Evolutionary conservation across 2,797 vertebrate species (phyloP), one percentile per base, ranked within the genome.

Genomic region (Cossypha caffra): DNA sequence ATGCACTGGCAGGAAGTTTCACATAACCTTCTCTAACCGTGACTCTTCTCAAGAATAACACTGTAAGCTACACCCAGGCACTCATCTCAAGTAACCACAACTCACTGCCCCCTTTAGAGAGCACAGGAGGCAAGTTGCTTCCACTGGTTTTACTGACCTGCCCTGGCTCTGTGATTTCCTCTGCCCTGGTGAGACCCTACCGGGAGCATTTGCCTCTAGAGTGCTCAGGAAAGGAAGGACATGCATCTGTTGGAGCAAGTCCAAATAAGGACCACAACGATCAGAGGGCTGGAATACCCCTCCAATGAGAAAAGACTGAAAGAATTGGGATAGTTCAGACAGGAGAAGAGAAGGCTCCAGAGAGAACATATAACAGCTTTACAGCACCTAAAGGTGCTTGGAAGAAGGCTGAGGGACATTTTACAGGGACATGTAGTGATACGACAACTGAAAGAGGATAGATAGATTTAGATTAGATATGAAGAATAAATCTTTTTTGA

Each of bases 191-290:
- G 24, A 66, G 31, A 61, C 2, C 3, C 4, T 21, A 35, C 15
- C 5, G 21, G 29, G 25, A 50, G 16, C 5, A 6, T 37, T 43
- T 42, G 16, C 13, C n/a, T 77, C 45, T 59, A 61, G 29, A 47
- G 23, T 19, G 50, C 50, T 51, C 45, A 42, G 40, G 18, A 47
- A 55, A 77, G 7, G 66, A 84, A 24, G 38, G 54, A 63, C 50
- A 68, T 4, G 16, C 17, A 35, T 3, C 19, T 25, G 9, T 11
- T 35, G 35, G 13, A 80, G 4, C 1, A 0, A 19, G 47, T 35
- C 37, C 47, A 55, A 10, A n/a, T 5, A 31, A 67, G 12, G 14
- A n/a, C 12, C 29, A 76, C 10, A 20, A n/a, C 16, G 10, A 29
- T 33, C 4, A 31, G 26, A n/a, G 23, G 6, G 7, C 3, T 58